These are phyloP conservation scores for Turnix velox DNA, from an alignment of 2,113 vertebrate genomes.

Conservation along the genomic window DNA sequence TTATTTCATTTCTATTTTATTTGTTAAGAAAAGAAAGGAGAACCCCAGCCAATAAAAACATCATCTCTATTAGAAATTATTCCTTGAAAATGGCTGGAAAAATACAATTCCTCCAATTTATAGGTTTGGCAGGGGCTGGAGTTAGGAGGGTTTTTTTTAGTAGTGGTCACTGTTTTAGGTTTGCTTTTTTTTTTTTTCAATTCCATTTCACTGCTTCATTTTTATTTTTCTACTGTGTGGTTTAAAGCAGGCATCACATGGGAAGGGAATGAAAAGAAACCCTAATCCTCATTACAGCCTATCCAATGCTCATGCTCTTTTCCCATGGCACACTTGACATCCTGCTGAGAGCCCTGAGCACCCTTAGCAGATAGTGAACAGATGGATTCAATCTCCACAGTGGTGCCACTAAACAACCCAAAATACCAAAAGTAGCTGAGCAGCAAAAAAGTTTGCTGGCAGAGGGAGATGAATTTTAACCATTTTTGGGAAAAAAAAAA, in stretches of 20 bases:
- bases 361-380: neutral
- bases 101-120: neutral
- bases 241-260: neutral
- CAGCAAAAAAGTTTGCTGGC: neutral
- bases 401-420: neutral
- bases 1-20: neutral
- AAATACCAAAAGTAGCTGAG: conserved; percentile 1
- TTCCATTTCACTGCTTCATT: neutral
- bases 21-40: conserved; percentile 10
- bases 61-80: conserved; percentile 12
- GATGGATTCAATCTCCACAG: neutral
- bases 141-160: neutral
- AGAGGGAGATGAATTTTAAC: neutral
- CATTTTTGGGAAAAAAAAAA: neutral
- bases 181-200: too few species aligned
- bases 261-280: neutral
- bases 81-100: conserved; percentile 30
- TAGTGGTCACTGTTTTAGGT: neutral
- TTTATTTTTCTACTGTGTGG: neutral
- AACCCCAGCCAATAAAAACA: neutral
- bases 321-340: neutral
- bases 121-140: neutral
- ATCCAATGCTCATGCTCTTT: neutral
- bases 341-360: neutral
- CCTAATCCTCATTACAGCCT: neutral